Evolutionary conservation across 37 sponge, comb jelly and placozoan genomes (phyloP).

Genomic region (Trichoplax adhaerens): DNA sequence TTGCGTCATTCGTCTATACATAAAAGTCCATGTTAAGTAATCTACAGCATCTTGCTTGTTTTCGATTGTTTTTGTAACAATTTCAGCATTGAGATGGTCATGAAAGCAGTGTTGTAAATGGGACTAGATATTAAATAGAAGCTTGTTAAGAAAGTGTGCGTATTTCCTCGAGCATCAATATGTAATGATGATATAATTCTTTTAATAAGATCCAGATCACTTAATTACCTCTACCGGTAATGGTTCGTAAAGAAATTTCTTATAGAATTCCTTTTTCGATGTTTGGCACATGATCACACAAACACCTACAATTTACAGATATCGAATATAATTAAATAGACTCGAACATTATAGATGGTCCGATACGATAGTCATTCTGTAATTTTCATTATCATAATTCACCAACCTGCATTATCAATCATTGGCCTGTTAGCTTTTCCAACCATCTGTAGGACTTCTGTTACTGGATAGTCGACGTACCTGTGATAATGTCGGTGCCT

Average conservation of each 20-base stretch:
- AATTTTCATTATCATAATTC: neutral
- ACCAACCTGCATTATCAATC: conserved; percentile 46
- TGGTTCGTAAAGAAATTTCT: conserved; percentile 98
- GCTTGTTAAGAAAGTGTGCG: neutral
- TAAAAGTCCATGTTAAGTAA: conserved; percentile 98
- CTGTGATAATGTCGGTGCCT: conserved; percentile 15
- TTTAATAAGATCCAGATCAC: neutral
- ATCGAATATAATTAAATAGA: neutral
- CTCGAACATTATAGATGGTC: neutral
- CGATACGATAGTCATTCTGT: neutral
- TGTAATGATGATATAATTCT: neutral
- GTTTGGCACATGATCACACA: conserved; percentile 91
- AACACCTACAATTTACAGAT: conserved; percentile 15
- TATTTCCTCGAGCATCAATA: neutral
- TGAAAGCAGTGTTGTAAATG: conserved; percentile 93
- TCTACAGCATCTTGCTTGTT: conserved; percentile 99
- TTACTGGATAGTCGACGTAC: conserved; percentile 92
- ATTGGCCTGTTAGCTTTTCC: conserved; percentile 71
- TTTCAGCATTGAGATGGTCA: conserved; percentile 96
- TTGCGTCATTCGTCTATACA: conserved; percentile 89
- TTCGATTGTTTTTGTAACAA: conserved; percentile 94
- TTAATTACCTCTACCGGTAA: conserved; percentile 82
- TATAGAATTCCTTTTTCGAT: conserved; percentile 95
- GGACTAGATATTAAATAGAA: conserved; percentile 35
- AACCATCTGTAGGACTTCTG: conserved; percentile 91